Base-by-base conservation (phyloP, 2,113 vertebrate species). In the Coptodon rendalli region DNA sequence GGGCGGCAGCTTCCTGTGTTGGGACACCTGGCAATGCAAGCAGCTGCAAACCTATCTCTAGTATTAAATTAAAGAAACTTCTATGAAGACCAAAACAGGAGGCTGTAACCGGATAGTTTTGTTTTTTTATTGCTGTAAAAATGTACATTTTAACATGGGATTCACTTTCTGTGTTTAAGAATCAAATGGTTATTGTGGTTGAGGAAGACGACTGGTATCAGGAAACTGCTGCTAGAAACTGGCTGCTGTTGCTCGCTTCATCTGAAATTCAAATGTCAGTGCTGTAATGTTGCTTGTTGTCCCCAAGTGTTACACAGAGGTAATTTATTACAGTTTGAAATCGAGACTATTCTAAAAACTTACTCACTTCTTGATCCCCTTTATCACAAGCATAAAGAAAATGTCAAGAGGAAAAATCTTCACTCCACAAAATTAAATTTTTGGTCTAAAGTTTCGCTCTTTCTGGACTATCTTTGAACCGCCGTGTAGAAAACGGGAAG, bases 351-450 rank as follows among this genome's bases (percentile, higher is more conserved):
- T 24, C 1, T 71, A 43, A 40, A 71, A 68, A 0, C 7, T 2
- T 36, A 36, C 31, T 16, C 56, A 9, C 24, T 71, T 43, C 5
- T 71, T 14, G 36, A 43, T 9, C n/a, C 0, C 4, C 0, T 66
- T 66, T 38, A 73, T 73, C 8, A 45, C 22, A 48, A 73, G 24
- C 22, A 45, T 45, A 45, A n/a, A 31, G 73, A 50, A 78, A 78
- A 50, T 78, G 6, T 50, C 71, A 48, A 2, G 0, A 29, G 13
- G 43, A 78, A 50, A 31, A 78, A 7, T 78, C 24, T 50, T 78
- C 0, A 78, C 0, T 48, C 71, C 24, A 11, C 24, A 29, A 48
- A 76, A 10, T 45, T 17, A 0, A 0, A 45, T 0, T 0, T 76
- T 50, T 50, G 43, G 24, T 50, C 16, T 50, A 50, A 48, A 76